Evolutionary conservation across 2,113 vertebrate genomes (phyloP), one percentile per base, ranked within the genome.

Genomic region (Pardalotus punctatus): DNA sequence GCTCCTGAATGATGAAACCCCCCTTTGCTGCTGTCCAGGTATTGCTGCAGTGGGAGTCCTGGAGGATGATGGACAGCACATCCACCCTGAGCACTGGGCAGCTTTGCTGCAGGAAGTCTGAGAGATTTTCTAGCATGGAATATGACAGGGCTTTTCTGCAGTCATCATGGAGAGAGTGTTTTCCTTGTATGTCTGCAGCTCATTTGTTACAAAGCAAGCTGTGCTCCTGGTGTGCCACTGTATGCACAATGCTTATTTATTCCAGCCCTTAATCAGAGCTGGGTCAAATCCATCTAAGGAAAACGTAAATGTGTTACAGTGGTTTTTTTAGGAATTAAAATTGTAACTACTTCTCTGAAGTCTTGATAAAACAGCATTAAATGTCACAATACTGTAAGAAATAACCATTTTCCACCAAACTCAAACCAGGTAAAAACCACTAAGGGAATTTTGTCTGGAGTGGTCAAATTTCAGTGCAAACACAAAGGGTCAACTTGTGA

Each of bases 401-500:
- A 71, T 61, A 60, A 42, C 76, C 61, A 17, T 86, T 92, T 86
- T 43, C 80, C 67, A 71, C 36, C 12, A 7, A 88, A 85, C 45
- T 62, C 84, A 82, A 87, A 86, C 47, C 74, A 93, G 69, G 72
- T 90, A 88, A 67, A 84, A 86, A 23, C n/a, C 1, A 4, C 76
- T 50, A 67, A 45, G 92, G 65, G 56, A 71, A 74, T 90, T 94
- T 74, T 86, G 69, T 69, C 82, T 31, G 73, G 65, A 84, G 69
- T 3, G 21, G 69, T 92, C 69, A 65, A 65, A 88, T 93, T 93
- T 95, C 90, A 96, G 36, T 24, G 65, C 65, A 88, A 95, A 96
- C 72, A 94, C 69, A 69, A 90, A 81, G 80, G 94, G 90, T 97
- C 94, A 96, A 10, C 86, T 81, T 84, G 76, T 96, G 96, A 74